These are phyloP conservation scores for Pollicipes pollicipes DNA, from an alignment of 1,140 invertebrate genomes.

Conservation along the genomic window DNA sequence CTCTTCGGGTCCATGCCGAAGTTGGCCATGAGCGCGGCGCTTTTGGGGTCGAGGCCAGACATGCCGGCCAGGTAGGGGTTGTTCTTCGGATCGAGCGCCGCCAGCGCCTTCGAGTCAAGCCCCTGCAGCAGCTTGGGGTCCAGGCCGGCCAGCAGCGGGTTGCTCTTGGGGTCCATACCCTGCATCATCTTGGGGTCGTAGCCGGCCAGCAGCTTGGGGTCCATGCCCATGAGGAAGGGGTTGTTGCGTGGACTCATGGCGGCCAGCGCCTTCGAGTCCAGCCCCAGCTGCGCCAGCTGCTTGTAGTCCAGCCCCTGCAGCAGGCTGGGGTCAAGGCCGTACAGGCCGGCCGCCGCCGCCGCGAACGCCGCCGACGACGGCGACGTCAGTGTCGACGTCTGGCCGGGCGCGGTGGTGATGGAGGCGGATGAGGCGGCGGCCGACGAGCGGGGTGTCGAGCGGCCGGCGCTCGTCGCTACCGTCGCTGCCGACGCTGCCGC, in stretches of 20 bases:
- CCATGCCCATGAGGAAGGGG: slow-evolving; percentile 14
- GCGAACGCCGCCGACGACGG: slow-evolving; percentile 2
- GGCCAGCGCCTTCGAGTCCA: slow-evolving; percentile 17
- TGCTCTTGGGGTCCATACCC: slow-evolving; percentile 14
- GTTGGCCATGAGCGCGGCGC: slow-evolving; percentile 8
- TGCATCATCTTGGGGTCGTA: slow-evolving; percentile 15
- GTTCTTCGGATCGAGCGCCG: slow-evolving; percentile 17
- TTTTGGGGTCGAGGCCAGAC: slow-evolving; percentile 13
- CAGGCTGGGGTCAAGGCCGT: slow-evolving; percentile 19
- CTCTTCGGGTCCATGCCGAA: slow-evolving; percentile 10
- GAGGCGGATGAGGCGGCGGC: not conserved
- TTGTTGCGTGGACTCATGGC: slow-evolving; percentile 10
- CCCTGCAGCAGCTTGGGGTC: slow-evolving; percentile 18
- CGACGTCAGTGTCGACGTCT: not conserved
- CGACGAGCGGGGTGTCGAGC: too few species aligned
- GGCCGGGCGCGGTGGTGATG: not conserved
- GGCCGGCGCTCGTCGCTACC: too few species aligned
- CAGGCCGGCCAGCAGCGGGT: slow-evolving; percentile 15
- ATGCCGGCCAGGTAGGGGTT: not conserved
- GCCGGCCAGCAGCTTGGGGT: slow-evolving; percentile 18
- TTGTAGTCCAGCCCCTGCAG: slow-evolving; percentile 19
- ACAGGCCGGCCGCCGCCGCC: slow-evolving; percentile 8
- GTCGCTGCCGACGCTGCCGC: not conserved
- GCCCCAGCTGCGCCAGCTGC: slow-evolving; percentile 15
- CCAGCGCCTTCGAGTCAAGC: slow-evolving; percentile 18